A percentile compares a stretch with the other conserved stretches of the same genome.
phyloP scores from a whole-genome alignment of 2,113 vertebrate species.

The Hippopotamus amphibius region DNA sequence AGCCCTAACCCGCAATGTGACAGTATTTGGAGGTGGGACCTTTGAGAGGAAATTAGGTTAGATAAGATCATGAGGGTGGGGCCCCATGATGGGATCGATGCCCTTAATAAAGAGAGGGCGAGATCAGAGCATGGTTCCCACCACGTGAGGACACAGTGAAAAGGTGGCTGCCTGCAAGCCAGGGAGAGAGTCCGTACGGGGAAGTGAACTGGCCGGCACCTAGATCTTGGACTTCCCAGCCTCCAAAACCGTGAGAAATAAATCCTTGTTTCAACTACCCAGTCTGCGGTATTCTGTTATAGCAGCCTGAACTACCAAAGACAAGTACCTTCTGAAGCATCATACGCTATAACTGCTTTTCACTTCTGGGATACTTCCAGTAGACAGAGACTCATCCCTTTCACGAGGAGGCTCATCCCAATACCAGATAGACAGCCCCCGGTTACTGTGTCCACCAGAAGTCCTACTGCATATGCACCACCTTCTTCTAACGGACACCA shows the following conservation, averaged over 20 bases:
- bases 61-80: background rate
- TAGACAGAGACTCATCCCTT: background rate
- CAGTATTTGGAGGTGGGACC: background rate
- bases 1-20: background rate
- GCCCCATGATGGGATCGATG: background rate
- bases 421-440: background rate
- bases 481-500: background rate
- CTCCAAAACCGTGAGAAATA: background rate
- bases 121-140: background rate
- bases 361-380: background rate
- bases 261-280: background rate
- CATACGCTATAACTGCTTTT: background rate
- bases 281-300: background rate
- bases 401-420: background rate
- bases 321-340: background rate
- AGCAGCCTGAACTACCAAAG: background rate
- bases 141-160: background rate
- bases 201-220: background rate
- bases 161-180: background rate
- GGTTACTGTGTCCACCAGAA: background rate
- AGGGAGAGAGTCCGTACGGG: background rate
- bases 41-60: background rate
- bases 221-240: background rate
- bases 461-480: background rate
- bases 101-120: background rate